Percentiles rank a stretch among this genome's conserved stretches.
Conservation (phyloP, 2,797 vertebrate species). For the Psittacula derbiana region DNA sequence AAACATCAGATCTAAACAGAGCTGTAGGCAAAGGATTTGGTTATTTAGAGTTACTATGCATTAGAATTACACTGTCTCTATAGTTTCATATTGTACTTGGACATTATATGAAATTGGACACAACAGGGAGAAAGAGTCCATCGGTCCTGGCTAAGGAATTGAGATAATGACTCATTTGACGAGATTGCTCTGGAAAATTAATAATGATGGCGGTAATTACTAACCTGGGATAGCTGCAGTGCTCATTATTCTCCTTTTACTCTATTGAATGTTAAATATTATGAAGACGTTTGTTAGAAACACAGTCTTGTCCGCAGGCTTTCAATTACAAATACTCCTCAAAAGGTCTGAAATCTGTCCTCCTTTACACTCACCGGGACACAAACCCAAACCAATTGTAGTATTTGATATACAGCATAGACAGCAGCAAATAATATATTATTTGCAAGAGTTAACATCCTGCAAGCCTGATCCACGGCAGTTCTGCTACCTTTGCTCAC, state of each 20-base stretch:
- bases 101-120: slow-evolving; percentile 64
- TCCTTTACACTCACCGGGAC: fast-evolving
- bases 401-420: fast-evolving
- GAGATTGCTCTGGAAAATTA: slow-evolving; percentile 69
- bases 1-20: slow-evolving; percentile 5
- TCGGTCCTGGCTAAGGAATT: slow-evolving; percentile 63
- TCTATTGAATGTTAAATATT: slow-evolving; percentile 12
- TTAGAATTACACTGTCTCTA: not conserved
- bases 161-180: slow-evolving; percentile 65
- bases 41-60: slow-evolving; percentile 25
- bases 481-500: not conserved
- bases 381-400: fast-evolving
- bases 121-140: slow-evolving; percentile 69
- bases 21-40: slow-evolving; percentile 28
- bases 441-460: not conserved
- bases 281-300: not conserved
- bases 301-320: not conserved
- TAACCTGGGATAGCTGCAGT: slow-evolving; percentile 55
- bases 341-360: not conserved
- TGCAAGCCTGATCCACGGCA: not conserved
- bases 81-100: slow-evolving; percentile 25
- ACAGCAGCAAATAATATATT: not conserved
- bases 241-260: slow-evolving; percentile 57
- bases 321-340: not conserved
- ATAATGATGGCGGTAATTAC: slow-evolving; percentile 69